Evolutionary conservation across 2,797 vertebrate genomes (phyloP), one percentile per base, ranked within the genome.

Genomic region (Alfaro cultratus): DNA sequence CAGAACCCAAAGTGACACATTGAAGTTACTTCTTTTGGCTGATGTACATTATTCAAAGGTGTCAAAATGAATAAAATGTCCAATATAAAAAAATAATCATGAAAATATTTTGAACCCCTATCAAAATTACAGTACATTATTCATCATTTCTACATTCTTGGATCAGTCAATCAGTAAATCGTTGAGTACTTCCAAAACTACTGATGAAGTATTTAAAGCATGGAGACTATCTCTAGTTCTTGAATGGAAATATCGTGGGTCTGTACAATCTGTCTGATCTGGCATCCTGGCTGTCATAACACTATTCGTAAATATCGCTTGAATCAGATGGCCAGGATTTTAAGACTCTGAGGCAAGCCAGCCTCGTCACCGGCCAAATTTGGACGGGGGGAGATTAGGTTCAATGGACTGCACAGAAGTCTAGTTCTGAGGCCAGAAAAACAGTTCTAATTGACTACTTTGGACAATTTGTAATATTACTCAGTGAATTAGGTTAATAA

Each of bases 311-410:
- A 71, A 45, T 71, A 45, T 71, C 68, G 15, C 77, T 88, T 87
- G 84, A 90, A 84, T 81, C 74, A 76, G 68, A 84, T 75, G 75
- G 85, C 39, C 49, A 80, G 62, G 81, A 75, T 85, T 89, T 91
- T 89, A 83, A 76, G 77, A 78, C 81, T 86, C 86, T 87, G 92
- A 88, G 84, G 81, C 75, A 67, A 84, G 86, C 93, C 93, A 93
- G 81, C 53, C 76, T 80, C 87, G 83, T 86, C 80, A 86, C 83
- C 68, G 80, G 76, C 76, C 79, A 78, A 51, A 82, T 84, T 87
- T 76, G 87, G 71, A 82, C 79, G 85, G 78, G 71, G 57, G 2
- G 57, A 31, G 86, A 71, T 87, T 43, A 1, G 73, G 78, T 82
- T 88, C 85, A 93, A 73, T 88, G 71, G 90, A 80, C 76, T 85